These are phyloP conservation scores for Tethea ocularis DNA, from an alignment of 2,888 invertebrate species.

Conservation along the genomic window DNA sequence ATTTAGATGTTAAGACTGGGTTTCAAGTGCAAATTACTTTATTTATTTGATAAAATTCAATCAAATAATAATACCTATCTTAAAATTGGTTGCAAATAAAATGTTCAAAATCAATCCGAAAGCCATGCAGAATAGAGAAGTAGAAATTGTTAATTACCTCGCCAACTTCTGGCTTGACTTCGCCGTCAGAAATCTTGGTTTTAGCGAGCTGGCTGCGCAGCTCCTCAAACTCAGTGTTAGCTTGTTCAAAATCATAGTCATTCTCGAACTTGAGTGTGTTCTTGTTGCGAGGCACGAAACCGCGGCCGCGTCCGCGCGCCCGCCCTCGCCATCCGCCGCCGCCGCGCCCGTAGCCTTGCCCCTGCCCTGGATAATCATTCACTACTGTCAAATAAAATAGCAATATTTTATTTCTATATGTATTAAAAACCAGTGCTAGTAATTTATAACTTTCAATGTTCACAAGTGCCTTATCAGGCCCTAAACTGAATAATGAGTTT, in stretches of 20 bases:
- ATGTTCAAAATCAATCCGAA: no score
- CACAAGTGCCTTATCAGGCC: no score
- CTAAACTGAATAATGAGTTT: no score
- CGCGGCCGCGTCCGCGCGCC: conserved; percentile 73
- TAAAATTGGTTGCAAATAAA: no score
- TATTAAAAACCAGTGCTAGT: no score
- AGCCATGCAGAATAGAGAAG: no score
- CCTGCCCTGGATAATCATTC: conserved; percentile 54
- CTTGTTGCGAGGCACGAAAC: conserved; percentile 80
- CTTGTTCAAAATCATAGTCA: conserved; percentile 99
- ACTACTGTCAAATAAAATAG: neutral
- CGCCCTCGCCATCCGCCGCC: conserved; percentile 74
- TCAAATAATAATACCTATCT: no score
- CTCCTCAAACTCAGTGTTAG: conserved; percentile 98
- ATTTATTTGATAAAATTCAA: no score
- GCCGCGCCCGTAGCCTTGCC: conserved; percentile 80
- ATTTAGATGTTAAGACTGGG: no score
- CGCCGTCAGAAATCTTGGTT: conserved; percentile 88
- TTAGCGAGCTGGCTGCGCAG: conserved; percentile 93
- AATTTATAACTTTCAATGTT: no score
- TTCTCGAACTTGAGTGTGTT: conserved; percentile 95
- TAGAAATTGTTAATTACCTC: conserved; percentile 11
- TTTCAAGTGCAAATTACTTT: no score
- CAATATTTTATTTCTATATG: no score
- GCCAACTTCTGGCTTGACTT: conserved; percentile 75